Base-by-base conservation (phyloP, 2,888 invertebrate species). In the Acleris emargana region DNA sequence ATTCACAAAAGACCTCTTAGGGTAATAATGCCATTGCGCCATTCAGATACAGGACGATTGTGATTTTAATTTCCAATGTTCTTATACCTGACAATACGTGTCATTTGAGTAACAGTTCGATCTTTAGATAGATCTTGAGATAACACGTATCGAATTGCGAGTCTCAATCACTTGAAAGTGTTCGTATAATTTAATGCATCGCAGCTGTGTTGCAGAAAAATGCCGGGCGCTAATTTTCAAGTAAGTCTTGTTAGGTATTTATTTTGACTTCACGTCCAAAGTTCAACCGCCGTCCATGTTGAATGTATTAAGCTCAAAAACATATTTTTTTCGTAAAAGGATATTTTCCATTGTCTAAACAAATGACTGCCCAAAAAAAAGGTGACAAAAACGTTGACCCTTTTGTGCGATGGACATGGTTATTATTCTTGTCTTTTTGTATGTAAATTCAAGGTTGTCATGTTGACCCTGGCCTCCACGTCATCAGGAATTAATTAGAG, bases 11-110 rank as follows among this genome's bases (percentile, higher is more conserved):
- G 83, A 66, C 71, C 81, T 83, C 82, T 88, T 83, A 83, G 80
- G 84, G 87, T 87, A 87, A 89, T 89, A 90, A 89, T 86, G 85
- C 86, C 74, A 82, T 87, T 85, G 74, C 71, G 69, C 75, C 82
- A 84, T 85, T 85, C 78, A 82, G 76, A 80, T 76, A 73, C 75
- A 73, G 75, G 74, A 77, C 80, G 82, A 88, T 89, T 91, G 90
- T 90, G 83, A 89, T 88, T 88, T 78, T 86, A 88, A 89, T 88
- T 84, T 83, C 74, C 72, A 73, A 76, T 79, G 74, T 81, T 84
- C 81, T 76, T 49, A 54, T 50, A 45, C 11, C 20, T 50, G 20
- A 64, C 64, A 64, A 64, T 60, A 38, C 59, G 54, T 74, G 86
- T 79, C 76, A 82, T 80, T 81, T 72, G 81, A 85, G 79, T 76